phyloP scores from a whole-genome alignment of 2,797 vertebrate genomes.

The Babyrousa celebensis region DNA sequence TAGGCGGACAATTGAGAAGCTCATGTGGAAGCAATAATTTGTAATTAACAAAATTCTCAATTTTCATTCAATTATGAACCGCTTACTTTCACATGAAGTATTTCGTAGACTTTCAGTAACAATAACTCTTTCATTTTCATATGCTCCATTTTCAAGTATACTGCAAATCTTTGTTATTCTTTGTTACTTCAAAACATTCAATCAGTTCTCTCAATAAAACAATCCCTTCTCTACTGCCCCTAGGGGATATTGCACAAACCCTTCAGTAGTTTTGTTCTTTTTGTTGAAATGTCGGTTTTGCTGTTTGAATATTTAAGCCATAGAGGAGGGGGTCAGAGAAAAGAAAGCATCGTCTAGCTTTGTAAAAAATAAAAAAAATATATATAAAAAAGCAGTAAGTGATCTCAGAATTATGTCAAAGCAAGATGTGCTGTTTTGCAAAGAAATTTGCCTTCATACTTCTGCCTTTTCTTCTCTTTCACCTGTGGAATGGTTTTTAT shows the following conservation, averaged over 20 bases:
- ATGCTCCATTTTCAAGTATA: not conserved
- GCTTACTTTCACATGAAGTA: not conserved
- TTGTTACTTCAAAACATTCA: constrained; percentile 12
- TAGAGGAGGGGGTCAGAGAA: not conserved
- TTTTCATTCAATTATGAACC: not conserved
- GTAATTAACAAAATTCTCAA: not conserved
- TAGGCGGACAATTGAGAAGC: not conserved
- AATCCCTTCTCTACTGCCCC: not conserved
- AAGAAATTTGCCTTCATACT: not conserved
- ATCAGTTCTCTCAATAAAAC: not conserved
- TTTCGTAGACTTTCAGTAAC: not conserved
- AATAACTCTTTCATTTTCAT: not conserved
- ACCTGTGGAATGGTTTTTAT: rapidly evolving
- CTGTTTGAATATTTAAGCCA: constrained; percentile 17
- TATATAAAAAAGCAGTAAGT: not conserved
- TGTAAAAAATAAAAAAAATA: too few species aligned
- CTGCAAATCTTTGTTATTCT: not conserved
- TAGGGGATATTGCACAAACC: not conserved
- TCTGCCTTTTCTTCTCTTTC: not conserved
- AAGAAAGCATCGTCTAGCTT: not conserved
- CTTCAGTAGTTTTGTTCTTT: not conserved
- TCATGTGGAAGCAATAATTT: not conserved
- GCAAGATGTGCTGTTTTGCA: not conserved
- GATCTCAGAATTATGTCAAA: not conserved
- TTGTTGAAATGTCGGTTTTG: constrained; percentile 32